Base-by-base conservation (phyloP, 2,113 vertebrate species). In the Tetraodon nigroviridis region DNA sequence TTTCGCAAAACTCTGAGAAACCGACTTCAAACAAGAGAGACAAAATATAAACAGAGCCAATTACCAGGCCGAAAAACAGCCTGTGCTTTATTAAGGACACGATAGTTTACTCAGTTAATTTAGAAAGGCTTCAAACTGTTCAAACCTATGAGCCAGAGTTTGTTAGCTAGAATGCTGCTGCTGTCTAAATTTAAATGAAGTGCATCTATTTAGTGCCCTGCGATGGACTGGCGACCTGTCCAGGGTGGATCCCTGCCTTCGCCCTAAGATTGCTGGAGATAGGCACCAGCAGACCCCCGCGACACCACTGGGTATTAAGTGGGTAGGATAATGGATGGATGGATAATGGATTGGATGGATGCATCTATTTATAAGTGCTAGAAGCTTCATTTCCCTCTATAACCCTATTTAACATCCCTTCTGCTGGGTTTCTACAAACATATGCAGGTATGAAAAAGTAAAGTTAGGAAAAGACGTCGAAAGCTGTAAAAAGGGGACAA, bases 341-440 rank as follows among this genome's bases (percentile, higher is more conserved):
- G n/a, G n/a, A n/a, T n/a, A n/a, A n/a, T n/a, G n/a, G n/a, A n/a
- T n/a, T n/a, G n/a, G n/a, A n/a, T n/a, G n/a, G n/a, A n/a, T 37
- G 51, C 41, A 21, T 54, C 69, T 71, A 59, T 69, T 74, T 74
- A 62, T 61, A 67, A 49, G 61, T 19, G 10, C 18, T n/a, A 56
- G 58, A 60, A 60, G 4, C 53, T 51, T 59, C 60, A 52, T 64
- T 67, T 65, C 44, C 20, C 53, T 40, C 52, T n/a, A n/a, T n/a
- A n/a, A 61, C 67, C 70, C 73, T 62, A 68, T 74, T 74, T 81
- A 56, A 67, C 65, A 69, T 67, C 51, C 10, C 63, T 63, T 67
- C 29, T 37, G 6, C 58, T 64, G 67, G 48, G 61, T 60, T 58
- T 21, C 70, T 53, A 7, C 64, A 42, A 61, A 66, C 37, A 47